Evolutionary conservation across 2,888 invertebrate species (phyloP).

Genomic region (Cheilosia grossa): DNA sequence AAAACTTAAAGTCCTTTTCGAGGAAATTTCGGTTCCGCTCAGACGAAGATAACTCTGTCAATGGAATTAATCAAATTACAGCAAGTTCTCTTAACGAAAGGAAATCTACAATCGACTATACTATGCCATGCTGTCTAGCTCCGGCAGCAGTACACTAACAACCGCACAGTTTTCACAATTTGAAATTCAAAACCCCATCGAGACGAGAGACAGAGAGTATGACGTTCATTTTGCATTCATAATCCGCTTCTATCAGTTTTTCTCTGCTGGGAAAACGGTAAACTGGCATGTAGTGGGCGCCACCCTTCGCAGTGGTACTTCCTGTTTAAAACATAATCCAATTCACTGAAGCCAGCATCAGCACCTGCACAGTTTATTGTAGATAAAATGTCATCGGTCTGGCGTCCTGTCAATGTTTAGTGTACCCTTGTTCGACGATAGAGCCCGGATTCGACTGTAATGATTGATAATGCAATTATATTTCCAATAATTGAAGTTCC

Average conservation of each 20-base stretch:
- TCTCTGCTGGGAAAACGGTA: constrained; percentile 24
- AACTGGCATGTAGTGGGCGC: neutral
- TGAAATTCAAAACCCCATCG: constrained; percentile 71
- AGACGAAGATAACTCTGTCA: constrained; percentile 52
- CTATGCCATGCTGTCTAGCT: constrained; percentile 1
- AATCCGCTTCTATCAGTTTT: constrained; percentile 63
- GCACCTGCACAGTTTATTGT: constrained; percentile 55
- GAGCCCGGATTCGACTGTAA: constrained; percentile 54
- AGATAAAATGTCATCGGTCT: constrained; percentile 22
- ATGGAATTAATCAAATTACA: constrained; percentile 63
- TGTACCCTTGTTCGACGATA: constrained; percentile 17
- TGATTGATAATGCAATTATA: constrained; percentile 74
- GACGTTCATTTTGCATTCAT: constrained; percentile 72
- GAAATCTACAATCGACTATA: constrained; percentile 62
- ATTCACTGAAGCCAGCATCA: constrained; percentile 28
- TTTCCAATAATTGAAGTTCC: constrained; percentile 72
- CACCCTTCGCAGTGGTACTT: constrained; percentile 45
- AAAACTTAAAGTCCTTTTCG: neutral
- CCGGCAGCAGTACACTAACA: constrained; percentile 49
- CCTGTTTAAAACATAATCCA: constrained; percentile 71
- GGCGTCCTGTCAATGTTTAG: constrained; percentile 22
- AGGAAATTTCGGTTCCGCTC: neutral
- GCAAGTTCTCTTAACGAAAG: constrained; percentile 29
- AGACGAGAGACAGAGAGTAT: constrained; percentile 1
- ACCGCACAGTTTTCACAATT: constrained; percentile 61